These are phyloP conservation scores for Podotricha telesiphe DNA, from an alignment of 2,888 invertebrate genomes.

Conservation along the genomic window DNA sequence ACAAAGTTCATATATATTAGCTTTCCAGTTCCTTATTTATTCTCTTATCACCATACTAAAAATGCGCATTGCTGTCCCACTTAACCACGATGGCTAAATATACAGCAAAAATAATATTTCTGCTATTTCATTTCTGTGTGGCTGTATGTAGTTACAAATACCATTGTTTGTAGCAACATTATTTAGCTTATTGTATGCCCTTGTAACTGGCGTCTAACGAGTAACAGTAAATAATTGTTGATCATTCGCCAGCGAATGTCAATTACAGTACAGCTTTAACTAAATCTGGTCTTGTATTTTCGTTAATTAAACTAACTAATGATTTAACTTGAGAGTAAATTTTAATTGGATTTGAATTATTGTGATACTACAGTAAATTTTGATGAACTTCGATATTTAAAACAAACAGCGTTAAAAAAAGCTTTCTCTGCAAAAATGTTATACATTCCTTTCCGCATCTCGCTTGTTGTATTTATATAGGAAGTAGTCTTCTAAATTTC, in stretches of 20 bases:
- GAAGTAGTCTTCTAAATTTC: no score
- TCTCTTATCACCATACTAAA: no score
- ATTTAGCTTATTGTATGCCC: slow-evolving; percentile 5
- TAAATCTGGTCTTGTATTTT: neutral
- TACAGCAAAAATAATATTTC: neutral
- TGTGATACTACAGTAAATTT: no score
- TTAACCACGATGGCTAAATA: no score
- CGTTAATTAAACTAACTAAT: neutral
- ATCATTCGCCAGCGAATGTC: slow-evolving; percentile 5
- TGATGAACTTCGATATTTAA: no score
- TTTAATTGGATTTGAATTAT: neutral
- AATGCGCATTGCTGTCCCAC: no score
- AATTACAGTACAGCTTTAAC: neutral
- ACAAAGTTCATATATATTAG: no score
- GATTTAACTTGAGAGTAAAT: neutral
- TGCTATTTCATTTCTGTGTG: neutral
- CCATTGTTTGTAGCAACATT: neutral
- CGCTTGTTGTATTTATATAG: no score
- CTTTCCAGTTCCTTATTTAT: no score
- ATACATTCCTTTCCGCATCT: no score
- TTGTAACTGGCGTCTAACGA: neutral
- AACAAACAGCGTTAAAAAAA: no score
- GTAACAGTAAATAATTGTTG: slow-evolving; percentile 3
- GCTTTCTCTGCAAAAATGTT: no score
- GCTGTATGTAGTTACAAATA: neutral